These are phyloP conservation scores for Lota lota DNA, from an alignment of 2,113 vertebrate species.

Conservation along the genomic window DNA sequence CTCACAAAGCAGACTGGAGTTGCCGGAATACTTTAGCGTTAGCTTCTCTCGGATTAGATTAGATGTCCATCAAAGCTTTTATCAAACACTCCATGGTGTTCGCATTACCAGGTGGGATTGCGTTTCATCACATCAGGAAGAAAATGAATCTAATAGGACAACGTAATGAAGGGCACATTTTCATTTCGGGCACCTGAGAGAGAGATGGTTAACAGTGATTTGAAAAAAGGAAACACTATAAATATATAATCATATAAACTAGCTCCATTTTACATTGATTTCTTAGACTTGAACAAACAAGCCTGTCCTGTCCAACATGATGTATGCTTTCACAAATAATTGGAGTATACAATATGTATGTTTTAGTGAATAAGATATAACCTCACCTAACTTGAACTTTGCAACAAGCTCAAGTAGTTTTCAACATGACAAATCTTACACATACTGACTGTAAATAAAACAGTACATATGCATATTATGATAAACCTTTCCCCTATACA, in stretches of 20 bases:
- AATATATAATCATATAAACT: not conserved
- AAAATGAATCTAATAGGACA: slow-evolving; percentile 54
- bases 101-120: slow-evolving; percentile 52
- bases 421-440: too few species aligned
- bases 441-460: too few species aligned
- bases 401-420: too few species aligned
- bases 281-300: slow-evolving; percentile 26
- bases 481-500: too few species aligned
- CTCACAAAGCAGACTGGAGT: slow-evolving; percentile 38
- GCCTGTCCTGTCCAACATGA: not conserved
- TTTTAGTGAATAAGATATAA: too few species aligned
- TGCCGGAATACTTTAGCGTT: slow-evolving; percentile 52
- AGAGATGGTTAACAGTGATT: slow-evolving; percentile 42
- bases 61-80: slow-evolving; percentile 63
- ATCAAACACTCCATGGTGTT: slow-evolving; percentile 49
- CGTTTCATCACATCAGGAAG: slow-evolving; percentile 48
- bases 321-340: not conserved
- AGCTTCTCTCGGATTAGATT: slow-evolving; percentile 56
- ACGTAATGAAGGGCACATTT: slow-evolving; percentile 46
- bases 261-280: slow-evolving; percentile 23
- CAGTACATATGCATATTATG: too few species aligned
- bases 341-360: not conserved
- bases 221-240: slow-evolving; percentile 2
- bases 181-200: slow-evolving; percentile 45
- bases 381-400: too few species aligned